phyloP scores from a whole-genome alignment of 2,888 invertebrate species.

The Eupithecia exiguata region DNA sequence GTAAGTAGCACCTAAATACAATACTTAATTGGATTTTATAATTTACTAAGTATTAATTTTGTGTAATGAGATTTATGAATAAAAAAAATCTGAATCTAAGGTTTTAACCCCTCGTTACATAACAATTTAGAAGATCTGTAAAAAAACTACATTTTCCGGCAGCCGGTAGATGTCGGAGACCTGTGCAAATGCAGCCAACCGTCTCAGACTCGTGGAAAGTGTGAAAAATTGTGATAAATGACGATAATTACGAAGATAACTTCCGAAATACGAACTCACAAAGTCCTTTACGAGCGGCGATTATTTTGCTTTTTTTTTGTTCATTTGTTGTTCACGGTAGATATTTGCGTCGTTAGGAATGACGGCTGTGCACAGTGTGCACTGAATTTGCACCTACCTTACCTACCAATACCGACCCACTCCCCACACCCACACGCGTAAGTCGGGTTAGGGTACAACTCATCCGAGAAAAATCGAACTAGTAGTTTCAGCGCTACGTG shows the following conservation, averaged over 20 bases:
- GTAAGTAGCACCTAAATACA: too few species aligned
- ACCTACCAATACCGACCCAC: neutral
- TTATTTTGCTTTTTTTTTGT: constrained; percentile 12
- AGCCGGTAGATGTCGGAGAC: neutral
- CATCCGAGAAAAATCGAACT: too few species aligned
- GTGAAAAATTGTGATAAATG: constrained; percentile 43
- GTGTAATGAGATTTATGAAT: too few species aligned
- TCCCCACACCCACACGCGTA: too few species aligned
- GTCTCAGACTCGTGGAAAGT: constrained; percentile 40
- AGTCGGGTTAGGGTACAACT: too few species aligned
- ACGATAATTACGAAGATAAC: constrained; percentile 42
- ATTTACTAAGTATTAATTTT: too few species aligned
- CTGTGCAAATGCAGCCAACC: constrained; percentile 18
- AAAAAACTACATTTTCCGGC: neutral
- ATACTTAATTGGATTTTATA: too few species aligned
- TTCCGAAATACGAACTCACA: constrained; percentile 39
- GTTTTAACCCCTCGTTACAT: neutral
- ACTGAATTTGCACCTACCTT: neutral
- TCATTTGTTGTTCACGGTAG: constrained; percentile 10
- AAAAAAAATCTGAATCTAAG: too few species aligned
- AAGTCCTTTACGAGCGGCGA: constrained; percentile 16
- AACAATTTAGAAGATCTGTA: neutral
- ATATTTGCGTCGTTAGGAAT: constrained; percentile 8
- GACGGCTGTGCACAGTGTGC: constrained; percentile 9
- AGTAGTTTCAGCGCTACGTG: too few species aligned